A percentile compares a stretch with the other conserved stretches of the same genome.
Evolutionary conservation across 2,797 vertebrate species (phyloP).

Genomic region (Pogonophryne albipinna): DNA sequence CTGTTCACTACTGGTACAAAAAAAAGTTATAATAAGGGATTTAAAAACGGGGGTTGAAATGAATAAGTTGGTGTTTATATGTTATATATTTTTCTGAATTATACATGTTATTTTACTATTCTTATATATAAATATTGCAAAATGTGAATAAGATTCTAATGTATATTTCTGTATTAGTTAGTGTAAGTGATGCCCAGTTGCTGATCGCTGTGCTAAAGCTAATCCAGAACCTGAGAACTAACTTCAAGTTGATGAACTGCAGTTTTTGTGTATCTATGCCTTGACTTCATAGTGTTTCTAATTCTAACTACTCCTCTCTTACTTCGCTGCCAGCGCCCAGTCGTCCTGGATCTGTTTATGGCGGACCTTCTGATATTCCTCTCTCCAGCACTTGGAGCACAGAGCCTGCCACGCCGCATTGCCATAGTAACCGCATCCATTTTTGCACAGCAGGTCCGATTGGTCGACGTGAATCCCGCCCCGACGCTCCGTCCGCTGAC

Average conservation of each 20-base stretch:
- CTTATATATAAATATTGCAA: constrained; percentile 20
- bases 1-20: background rate
- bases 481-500: constrained; percentile 92
- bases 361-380: constrained; percentile 95
- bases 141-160: constrained; percentile 8
- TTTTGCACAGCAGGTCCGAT: constrained; percentile 96
- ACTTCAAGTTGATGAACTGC: background rate
- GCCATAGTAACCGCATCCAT: constrained; percentile 98
- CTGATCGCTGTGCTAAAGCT: constrained; percentile 13
- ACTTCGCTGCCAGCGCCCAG: constrained; percentile 97
- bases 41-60: too few species aligned
- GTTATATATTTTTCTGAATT: too few species aligned
- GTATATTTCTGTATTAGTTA: background rate
- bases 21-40: too few species aligned
- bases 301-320: constrained; percentile 50
- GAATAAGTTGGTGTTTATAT: too few species aligned
- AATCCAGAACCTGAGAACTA: background rate
- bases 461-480: constrained; percentile 98
- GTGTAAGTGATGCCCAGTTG: background rate
- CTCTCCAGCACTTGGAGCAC: constrained; percentile 99
- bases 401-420: constrained; percentile 97
- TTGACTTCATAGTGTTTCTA: background rate
- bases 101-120: constrained; percentile 21
- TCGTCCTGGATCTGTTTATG: constrained; percentile 99
- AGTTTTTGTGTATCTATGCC: background rate